Evolutionary conservation across 2,113 vertebrate species (phyloP).

Genomic region (Rhineura floridana): DNA sequence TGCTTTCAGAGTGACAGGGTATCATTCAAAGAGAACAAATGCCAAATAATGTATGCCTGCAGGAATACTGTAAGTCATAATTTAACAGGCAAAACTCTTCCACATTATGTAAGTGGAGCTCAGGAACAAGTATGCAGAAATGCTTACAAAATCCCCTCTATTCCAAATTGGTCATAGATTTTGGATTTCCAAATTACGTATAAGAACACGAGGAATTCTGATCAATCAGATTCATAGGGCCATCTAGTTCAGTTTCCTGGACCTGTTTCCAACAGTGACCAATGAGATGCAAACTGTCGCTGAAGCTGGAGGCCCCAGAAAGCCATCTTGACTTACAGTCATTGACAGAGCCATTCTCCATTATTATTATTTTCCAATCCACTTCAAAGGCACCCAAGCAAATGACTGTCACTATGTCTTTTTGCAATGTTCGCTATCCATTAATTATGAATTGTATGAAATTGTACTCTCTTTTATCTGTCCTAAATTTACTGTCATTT

Average conservation of each 20-base stretch:
- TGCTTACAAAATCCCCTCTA: constrained; percentile 47
- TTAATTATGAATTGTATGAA: background rate
- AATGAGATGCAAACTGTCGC: background rate
- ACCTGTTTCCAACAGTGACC: background rate
- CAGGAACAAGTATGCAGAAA: constrained; percentile 60
- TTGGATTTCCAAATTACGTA: background rate
- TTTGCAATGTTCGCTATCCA: background rate
- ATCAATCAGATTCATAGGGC: background rate
- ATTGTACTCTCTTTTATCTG: background rate
- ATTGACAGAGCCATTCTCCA: background rate
- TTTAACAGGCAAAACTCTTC: constrained; percentile 64
- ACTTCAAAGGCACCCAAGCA: background rate
- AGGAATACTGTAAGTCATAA: constrained; percentile 54
- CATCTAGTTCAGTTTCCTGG: background rate
- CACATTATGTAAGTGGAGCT: constrained; percentile 51
- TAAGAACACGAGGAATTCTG: background rate
- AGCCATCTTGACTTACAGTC: background rate
- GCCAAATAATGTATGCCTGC: constrained; percentile 63
- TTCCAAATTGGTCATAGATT: constrained; percentile 45
- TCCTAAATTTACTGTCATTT: background rate
- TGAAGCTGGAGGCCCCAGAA: background rate
- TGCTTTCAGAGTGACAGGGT: constrained; percentile 58
- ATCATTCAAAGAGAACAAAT: constrained; percentile 65
- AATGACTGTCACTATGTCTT: background rate
- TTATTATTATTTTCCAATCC: background rate